These are phyloP conservation scores for Heliocidaris tuberculata DNA, from an alignment of 35 echinoderm and acorn worm species.

Conservation along the genomic window DNA sequence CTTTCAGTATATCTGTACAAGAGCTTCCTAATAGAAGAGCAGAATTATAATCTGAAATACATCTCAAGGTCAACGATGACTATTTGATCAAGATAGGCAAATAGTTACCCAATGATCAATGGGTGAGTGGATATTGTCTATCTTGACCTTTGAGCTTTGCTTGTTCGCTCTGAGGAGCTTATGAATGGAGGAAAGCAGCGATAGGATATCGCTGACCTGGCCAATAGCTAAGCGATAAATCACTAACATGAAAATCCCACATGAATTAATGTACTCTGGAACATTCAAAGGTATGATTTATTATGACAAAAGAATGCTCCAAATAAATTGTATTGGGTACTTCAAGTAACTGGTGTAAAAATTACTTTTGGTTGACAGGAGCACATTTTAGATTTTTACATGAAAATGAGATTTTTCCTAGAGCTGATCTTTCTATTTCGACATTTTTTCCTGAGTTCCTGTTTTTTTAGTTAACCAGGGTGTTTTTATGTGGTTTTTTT, in stretches of 20 bases:
- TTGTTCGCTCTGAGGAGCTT: neutral
- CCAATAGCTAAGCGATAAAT: neutral
- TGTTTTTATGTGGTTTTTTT: no score
- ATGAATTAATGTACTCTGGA: neutral
- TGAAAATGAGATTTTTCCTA: no score
- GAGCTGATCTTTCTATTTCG: no score
- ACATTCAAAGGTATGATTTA: neutral
- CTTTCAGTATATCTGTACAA: no score
- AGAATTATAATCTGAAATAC: neutral
- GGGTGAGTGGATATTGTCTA: neutral
- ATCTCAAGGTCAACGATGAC: neutral
- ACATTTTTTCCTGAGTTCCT: no score
- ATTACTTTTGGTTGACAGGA: no score
- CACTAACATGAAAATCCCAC: neutral
- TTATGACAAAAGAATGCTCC: no score
- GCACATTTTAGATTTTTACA: no score
- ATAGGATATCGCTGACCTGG: neutral
- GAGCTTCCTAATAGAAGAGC: neutral
- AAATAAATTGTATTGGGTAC: no score
- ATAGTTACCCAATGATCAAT: neutral
- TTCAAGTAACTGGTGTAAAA: no score
- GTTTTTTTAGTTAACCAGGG: no score
- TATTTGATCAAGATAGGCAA: neutral
- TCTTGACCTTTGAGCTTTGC: neutral
- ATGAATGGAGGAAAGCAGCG: neutral